phyloP scores from a whole-genome alignment of 1,140 invertebrate species.

The Drosophila albomicans region DNA sequence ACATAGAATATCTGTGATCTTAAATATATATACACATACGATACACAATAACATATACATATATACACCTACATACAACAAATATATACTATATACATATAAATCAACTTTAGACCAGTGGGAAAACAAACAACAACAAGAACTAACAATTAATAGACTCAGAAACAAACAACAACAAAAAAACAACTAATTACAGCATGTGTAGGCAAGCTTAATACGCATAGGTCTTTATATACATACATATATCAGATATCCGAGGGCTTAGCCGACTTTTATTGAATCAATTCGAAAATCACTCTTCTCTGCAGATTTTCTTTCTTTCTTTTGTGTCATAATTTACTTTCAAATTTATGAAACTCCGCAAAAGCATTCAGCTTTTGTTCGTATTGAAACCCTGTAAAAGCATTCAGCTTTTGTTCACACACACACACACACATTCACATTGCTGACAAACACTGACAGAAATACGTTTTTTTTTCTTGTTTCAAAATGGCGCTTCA shows the following conservation, averaged over 20 bases:
- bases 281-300: neutral
- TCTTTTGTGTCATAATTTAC: neutral
- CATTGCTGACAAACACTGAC: neutral
- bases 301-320: neutral
- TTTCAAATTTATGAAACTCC: neutral
- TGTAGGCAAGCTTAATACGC: neutral
- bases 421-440: conserved; percentile 5
- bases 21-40: conserved; percentile 80
- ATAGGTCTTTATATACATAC: neutral
- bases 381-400: too few relatives aligned
- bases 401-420: conserved; percentile 1
- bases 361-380: too few relatives aligned
- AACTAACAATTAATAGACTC: conserved; percentile 23
- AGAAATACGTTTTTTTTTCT: conserved; percentile 10
- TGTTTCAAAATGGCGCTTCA: conserved; percentile 13
- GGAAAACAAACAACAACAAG: conserved; percentile 15
- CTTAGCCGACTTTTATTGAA: neutral
- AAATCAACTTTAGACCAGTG: conserved; percentile 41
- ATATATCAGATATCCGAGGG: neutral
- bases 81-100: conserved; percentile 45
- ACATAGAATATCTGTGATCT: conserved; percentile 85
- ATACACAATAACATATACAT: conserved; percentile 69
- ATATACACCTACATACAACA: conserved; percentile 55
- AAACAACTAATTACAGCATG: neutral
- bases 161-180: neutral